A percentile compares a stretch with the other conserved stretches of the same genome.
Conservation (phyloP, 1,140 invertebrate genomes). For the Solen grandis region DNA sequence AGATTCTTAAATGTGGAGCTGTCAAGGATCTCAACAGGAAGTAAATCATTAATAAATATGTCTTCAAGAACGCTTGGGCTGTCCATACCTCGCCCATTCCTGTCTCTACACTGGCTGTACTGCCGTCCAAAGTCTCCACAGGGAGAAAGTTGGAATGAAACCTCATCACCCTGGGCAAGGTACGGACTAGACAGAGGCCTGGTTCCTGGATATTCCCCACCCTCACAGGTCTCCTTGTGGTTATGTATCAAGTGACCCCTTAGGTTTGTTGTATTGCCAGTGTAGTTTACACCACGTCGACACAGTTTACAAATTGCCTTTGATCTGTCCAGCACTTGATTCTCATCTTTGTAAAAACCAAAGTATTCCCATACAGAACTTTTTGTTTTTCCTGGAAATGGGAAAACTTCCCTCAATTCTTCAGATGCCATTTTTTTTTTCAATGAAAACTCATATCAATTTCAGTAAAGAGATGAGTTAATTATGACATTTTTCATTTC, state of each 20-base stretch:
- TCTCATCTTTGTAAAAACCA: constrained; percentile 61
- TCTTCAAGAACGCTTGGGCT: too few relatives aligned
- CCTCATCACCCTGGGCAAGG: too few relatives aligned
- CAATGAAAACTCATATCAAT: too few relatives aligned
- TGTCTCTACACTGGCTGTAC: too few relatives aligned
- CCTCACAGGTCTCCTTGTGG: too few relatives aligned
- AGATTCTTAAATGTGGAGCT: constrained; percentile 7
- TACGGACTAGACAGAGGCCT: too few relatives aligned
- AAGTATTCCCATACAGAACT: constrained; percentile 63
- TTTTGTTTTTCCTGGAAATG: constrained; percentile 62
- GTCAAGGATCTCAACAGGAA: constrained; percentile 18
- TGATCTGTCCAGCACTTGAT: constrained; percentile 58
- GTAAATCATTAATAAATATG: constrained; percentile 18
- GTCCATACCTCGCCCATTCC: too few relatives aligned
- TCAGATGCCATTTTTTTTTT: constrained; percentile 12
- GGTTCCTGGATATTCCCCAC: too few relatives aligned
- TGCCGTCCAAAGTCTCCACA: too few relatives aligned
- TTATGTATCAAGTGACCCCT: constrained; percentile 50
- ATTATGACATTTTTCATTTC: too few relatives aligned
- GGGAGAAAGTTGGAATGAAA: too few relatives aligned
- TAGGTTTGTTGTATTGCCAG: constrained; percentile 63
- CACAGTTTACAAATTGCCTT: constrained; percentile 63
- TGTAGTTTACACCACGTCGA: constrained; percentile 48
- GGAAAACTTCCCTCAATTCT: constrained; percentile 19
- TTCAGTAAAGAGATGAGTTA: too few relatives aligned